A percentile compares a stretch with the other conserved stretches of the same genome.
phyloP scores from a whole-genome alignment of 2,888 invertebrate genomes.

The Drosophila formosana region DNA sequence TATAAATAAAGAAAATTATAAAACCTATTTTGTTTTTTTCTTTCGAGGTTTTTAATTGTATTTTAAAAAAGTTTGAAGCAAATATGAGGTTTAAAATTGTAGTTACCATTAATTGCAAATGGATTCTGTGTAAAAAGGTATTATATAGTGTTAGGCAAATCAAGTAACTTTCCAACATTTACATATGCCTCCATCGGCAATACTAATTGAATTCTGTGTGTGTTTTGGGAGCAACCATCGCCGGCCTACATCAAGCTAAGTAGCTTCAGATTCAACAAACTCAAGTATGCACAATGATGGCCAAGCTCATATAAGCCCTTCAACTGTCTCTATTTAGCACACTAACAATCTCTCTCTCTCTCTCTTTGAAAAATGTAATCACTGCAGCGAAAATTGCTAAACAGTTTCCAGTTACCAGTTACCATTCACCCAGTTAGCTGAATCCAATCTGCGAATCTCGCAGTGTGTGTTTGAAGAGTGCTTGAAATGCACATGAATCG shows the following conservation, averaged over 20 bases:
- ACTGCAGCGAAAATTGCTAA: slow-evolving; percentile 18
- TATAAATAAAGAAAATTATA: no score
- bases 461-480: slow-evolving; percentile 53
- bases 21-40: no score
- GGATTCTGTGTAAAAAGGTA: no score
- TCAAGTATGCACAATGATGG: background rate
- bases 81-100: no score
- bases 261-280: slow-evolving; percentile 1
- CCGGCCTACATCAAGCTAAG: background rate
- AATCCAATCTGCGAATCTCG: slow-evolving; percentile 29
- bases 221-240: background rate
- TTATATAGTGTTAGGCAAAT: background rate
- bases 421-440: slow-evolving; percentile 22
- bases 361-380: slow-evolving; percentile 9
- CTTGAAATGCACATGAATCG: slow-evolving; percentile 47
- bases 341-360: background rate
- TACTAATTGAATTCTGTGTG: slow-evolving; percentile 2
- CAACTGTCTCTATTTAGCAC: background rate
- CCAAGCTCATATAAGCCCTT: slow-evolving; percentile 2
- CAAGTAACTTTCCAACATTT: background rate
- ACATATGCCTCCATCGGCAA: background rate
- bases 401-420: slow-evolving; percentile 35
- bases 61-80: no score
- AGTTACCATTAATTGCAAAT: no score
- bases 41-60: no score